Percentiles rank a stretch among this genome's conserved stretches.
phyloP scores from a whole-genome alignment of 1,140 invertebrate species.

The Macrobrachium rosenbergii region DNA sequence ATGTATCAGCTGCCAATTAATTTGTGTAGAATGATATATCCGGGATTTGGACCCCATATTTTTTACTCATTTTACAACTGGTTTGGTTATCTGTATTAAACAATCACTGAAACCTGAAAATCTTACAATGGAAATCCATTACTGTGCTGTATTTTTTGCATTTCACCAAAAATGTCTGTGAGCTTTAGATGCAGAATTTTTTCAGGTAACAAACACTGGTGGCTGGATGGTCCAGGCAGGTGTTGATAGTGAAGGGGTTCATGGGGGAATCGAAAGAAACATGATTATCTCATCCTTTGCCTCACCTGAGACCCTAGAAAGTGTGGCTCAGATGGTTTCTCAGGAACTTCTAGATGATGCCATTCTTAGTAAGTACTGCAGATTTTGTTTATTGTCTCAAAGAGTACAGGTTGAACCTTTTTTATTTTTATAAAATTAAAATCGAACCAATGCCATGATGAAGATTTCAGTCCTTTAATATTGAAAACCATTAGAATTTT shows the following conservation, averaged over 20 bases:
- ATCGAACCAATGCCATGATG: neutral
- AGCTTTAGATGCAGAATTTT: neutral
- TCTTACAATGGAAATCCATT: neutral
- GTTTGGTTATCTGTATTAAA: neutral
- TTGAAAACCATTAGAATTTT: too few species aligned
- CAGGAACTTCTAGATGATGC: slow-evolving; percentile 64
- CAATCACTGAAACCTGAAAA: neutral
- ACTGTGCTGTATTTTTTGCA: neutral
- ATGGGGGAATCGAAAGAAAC: neutral
- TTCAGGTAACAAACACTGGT: slow-evolving; percentile 28
- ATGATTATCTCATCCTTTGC: slow-evolving; percentile 22
- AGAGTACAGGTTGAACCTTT: neutral
- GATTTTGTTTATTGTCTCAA: neutral
- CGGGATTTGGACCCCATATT: too few species aligned
- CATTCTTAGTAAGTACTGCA: slow-evolving; percentile 58
- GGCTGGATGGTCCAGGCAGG: slow-evolving; percentile 55
- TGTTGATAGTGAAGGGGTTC: neutral
- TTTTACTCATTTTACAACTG: neutral
- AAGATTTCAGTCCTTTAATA: neutral
- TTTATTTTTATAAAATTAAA: neutral
- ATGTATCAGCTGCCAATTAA: too few species aligned
- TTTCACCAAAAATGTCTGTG: too few species aligned
- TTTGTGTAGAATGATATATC: too few species aligned
- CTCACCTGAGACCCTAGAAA: slow-evolving; percentile 36
- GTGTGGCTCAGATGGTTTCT: slow-evolving; percentile 31